These are phyloP conservation scores for Chamaea fasciata DNA, from an alignment of 2,113 vertebrate genomes.

Conservation along the genomic window DNA sequence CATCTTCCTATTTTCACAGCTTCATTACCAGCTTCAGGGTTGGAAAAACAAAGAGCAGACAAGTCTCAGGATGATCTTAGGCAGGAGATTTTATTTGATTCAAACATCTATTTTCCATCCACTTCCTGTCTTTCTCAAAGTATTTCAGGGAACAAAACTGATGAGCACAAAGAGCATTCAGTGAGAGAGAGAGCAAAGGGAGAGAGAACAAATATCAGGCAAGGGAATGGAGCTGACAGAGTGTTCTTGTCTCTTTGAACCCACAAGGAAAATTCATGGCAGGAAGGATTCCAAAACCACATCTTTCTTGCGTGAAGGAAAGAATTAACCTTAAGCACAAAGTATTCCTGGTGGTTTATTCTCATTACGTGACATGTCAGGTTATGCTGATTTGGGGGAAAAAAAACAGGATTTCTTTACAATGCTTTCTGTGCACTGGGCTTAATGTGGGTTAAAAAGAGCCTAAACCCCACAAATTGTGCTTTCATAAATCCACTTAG, in stretches of 20 bases:
- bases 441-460: slow-evolving; percentile 7
- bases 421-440: background rate
- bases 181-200: background rate
- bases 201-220: background rate
- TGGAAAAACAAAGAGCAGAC: background rate
- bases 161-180: background rate
- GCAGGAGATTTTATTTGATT: slow-evolving; percentile 17
- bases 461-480: background rate
- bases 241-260: background rate
- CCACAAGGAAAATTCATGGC: background rate
- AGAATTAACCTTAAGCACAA: slow-evolving; percentile 58
- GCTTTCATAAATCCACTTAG: background rate
- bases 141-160: slow-evolving; percentile 6
- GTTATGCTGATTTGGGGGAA: slow-evolving; percentile 32
- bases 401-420: slow-evolving; percentile 29
- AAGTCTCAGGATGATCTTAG: background rate
- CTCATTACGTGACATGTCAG: slow-evolving; percentile 12
- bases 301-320: background rate
- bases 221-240: background rate
- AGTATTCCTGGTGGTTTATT: slow-evolving; percentile 61
- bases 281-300: background rate
- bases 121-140: background rate
- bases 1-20: background rate
- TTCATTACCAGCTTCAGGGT: background rate
- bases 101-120: background rate